Base-by-base conservation (phyloP, 2,888 invertebrate species). In the Phortica magna region DNA sequence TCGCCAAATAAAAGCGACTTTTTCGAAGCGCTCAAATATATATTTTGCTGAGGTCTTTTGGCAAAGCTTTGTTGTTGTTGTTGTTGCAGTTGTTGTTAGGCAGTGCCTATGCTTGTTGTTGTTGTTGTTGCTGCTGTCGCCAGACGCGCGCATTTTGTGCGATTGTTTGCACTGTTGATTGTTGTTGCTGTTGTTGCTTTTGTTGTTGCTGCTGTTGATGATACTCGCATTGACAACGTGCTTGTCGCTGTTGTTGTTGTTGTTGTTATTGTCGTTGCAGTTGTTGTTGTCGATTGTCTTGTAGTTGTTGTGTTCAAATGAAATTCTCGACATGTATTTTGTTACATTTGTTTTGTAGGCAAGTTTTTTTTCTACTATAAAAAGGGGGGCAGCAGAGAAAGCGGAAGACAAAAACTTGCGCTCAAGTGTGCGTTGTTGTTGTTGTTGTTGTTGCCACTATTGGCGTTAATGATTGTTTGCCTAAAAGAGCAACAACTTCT, bases 261-360 rank as follows among this genome's bases (percentile, higher is more conserved):
- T 80, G 79, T 39, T 39, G 65, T 19, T 22, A 53, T 55, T 53
- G 67, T 39, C 53, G 67, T 41, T n/a, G 74, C 75, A 72, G 74
- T 79, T 70, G 76, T 83, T 82, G 87, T 86, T 88, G 88, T 89
- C 89, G 89, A 90, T 91, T 90, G 91, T 90, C 90, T 91, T 91
- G 91, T 91, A 90, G 91, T 89, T 89, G 90, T 89, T 88, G 90
- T 91, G 91, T 91, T 90, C 89, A 84, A 90, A 90, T 91, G 90
- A 89, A 91, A 90, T 90, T 91, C 88, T 89, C 90, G 88, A 88
- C 88, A 89, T 89, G 87, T 86, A 88, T 88, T 86, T 83, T 84
- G 87, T 85, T 83, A 85, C 88, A 84, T 82, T 83, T 82, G 59
- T 78, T 78, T 78, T 75, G 76, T 76, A 78, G 71, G 78, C 82